phyloP scores from a whole-genome alignment of 1,140 invertebrate species.

The Tetragonula clypearis region DNA sequence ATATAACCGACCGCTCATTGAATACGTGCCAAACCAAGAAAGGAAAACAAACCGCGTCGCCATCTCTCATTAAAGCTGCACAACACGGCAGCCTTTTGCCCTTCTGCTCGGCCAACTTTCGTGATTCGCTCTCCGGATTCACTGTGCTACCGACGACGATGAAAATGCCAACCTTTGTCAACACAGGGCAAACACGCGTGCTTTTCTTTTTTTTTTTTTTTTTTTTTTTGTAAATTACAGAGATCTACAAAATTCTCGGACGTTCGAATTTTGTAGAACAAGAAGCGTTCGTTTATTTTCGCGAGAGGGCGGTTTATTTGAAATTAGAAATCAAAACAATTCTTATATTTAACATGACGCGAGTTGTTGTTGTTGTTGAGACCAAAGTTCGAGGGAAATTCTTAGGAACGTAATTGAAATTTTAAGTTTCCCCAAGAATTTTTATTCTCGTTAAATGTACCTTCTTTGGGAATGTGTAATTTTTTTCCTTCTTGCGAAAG shows the following conservation, averaged over 20 bases:
- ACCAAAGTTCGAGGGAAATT: constrained; percentile 14
- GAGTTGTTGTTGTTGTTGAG: not conserved
- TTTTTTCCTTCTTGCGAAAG: not conserved
- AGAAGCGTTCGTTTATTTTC: not conserved
- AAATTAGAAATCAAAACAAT: not conserved
- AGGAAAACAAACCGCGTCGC: constrained; percentile 63
- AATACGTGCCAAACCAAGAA: constrained; percentile 11
- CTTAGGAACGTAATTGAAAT: constrained; percentile 24
- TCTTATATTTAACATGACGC: not conserved
- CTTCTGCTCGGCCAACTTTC: not conserved
- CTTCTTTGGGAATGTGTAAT: not conserved
- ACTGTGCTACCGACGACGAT: constrained; percentile 36
- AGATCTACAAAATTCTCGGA: not conserved
- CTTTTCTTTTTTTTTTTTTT: not conserved
- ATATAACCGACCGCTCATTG: constrained; percentile 25
- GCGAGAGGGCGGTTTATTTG: not conserved
- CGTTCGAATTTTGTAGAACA: not conserved
- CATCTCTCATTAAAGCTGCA: constrained; percentile 56
- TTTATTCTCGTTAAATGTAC: not conserved
- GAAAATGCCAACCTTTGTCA: too few relatives aligned
- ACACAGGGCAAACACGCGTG: too few relatives aligned
- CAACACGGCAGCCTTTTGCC: constrained; percentile 46
- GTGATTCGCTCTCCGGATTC: not conserved
- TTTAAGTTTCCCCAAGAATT: constrained; percentile 13
- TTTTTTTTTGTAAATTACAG: not conserved